phyloP scores from a whole-genome alignment of 2,113 vertebrate genomes.

The Vombatus ursinus region DNA sequence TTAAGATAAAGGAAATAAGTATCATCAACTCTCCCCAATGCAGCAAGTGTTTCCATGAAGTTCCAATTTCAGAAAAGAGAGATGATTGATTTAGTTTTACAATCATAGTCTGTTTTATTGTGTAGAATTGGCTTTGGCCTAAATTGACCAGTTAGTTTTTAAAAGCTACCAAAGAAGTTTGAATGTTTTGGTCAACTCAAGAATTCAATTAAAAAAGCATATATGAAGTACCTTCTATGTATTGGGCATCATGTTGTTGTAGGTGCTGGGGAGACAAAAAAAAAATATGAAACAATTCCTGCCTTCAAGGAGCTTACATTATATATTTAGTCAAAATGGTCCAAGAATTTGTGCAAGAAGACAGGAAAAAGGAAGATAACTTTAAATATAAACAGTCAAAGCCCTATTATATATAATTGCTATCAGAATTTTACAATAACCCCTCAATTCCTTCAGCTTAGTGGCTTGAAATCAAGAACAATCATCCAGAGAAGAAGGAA shows the following conservation, averaged over 20 bases:
- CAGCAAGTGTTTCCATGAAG: background rate
- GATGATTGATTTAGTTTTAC: background rate
- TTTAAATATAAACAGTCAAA: background rate
- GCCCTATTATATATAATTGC: background rate
- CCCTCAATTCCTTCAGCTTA: background rate
- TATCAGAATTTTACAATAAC: background rate
- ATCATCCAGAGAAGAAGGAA: background rate
- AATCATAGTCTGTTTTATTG: background rate
- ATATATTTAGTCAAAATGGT: background rate
- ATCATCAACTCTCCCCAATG: background rate
- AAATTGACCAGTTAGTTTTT: background rate
- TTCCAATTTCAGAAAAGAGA: background rate
- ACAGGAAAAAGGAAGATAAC: background rate
- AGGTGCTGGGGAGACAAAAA: background rate
- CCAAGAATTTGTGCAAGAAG: background rate
- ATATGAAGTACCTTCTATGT: background rate
- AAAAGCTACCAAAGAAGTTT: background rate
- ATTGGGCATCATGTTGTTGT: background rate
- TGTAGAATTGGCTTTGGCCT: background rate
- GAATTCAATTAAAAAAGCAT: background rate
- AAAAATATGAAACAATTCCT: background rate
- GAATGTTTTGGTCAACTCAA: background rate
- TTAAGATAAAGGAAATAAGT: background rate
- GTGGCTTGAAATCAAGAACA: background rate
- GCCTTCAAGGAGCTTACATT: background rate